Base-by-base conservation (phyloP, 2,797 vertebrate genomes). In the Sebastiscus tertius region DNA sequence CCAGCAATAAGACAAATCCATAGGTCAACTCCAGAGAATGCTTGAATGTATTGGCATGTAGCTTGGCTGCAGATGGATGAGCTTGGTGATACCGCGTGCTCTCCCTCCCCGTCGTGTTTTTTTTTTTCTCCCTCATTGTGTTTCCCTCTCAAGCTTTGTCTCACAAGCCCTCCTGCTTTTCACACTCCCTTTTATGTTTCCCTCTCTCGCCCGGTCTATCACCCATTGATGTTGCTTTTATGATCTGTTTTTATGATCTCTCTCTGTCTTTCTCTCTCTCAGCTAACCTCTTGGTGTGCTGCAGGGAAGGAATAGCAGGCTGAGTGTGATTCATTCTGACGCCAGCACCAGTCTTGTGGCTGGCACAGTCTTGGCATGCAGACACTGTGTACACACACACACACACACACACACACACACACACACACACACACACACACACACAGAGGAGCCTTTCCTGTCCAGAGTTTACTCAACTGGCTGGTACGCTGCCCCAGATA, bases 271-370 rank as follows among this genome's bases (percentile, higher is more conserved):
- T 60, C 36, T 56, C 72, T 72, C 56, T 77, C 82, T 81, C 74
- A 12, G 75, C 56, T 94, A 93, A 95, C 95, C 95, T 96, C 94
- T 92, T 83, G 55, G 75, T 85, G 77, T 72, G 87, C 80, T 89
- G 71, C 77, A 79, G 81, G 92, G 77, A 78, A 69, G 75, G 85
- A 82, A 58, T 3, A 80, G 89, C 94, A 93, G 90, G 92, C 94
- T 92, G 92, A 94, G 92, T 81, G 84, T 93, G 94, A 95, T 92
- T 91, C 86, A 87, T 80, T 91, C 87, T 91, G 91, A 84, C 87
- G 92, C 93, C 92, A 80, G 91, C 88, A 70, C 91, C 90, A 88
- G 90, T 93, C 90, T 90, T 93, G 90, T 92, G 86, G 83, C 87
- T 88, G 88, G 86, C 88, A 88, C 74, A 39, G 81, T 84, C 81